Percentiles rank a stretch among this genome's conserved stretches.
Evolutionary conservation across 2,113 vertebrate genomes (phyloP).

Genomic region (Dicaeum eximium): DNA sequence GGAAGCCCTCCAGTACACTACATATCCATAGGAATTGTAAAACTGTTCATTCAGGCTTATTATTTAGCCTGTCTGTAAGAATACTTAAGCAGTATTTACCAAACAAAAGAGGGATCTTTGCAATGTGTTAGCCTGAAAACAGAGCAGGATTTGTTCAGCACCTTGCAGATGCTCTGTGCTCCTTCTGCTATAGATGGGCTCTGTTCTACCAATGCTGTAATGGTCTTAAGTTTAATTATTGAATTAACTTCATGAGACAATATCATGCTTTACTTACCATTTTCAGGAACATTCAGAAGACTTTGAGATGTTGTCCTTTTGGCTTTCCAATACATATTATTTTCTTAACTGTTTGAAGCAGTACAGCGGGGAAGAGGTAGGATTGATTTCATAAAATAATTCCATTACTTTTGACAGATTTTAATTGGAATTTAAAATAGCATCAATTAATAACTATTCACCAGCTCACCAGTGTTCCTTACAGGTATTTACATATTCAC

Average conservation of each 20-base stretch:
- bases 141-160: not conserved
- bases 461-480: not conserved
- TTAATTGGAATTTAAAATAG: not conserved
- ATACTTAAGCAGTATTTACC: not conserved
- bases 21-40: not conserved
- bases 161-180: not conserved
- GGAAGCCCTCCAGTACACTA: not conserved
- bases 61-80: not conserved
- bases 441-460: not conserved
- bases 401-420: not conserved
- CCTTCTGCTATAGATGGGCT: not conserved
- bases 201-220: not conserved
- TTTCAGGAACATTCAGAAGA: slow-evolving; percentile 85
- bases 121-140: not conserved
- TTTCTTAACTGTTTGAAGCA: slow-evolving; percentile 97
- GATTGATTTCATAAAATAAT: not conserved
- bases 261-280: not conserved
- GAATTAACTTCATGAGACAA: not conserved
- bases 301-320: slow-evolving; percentile 91
- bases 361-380: slow-evolving; percentile 97
- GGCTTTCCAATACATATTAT: slow-evolving; percentile 90
- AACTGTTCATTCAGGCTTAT: not conserved
- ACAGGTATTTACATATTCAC: not conserved
- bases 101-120: not conserved
- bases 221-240: not conserved